Evolutionary conservation across 2,113 vertebrate species (phyloP).

Genomic region (Tapirus terrestris): DNA sequence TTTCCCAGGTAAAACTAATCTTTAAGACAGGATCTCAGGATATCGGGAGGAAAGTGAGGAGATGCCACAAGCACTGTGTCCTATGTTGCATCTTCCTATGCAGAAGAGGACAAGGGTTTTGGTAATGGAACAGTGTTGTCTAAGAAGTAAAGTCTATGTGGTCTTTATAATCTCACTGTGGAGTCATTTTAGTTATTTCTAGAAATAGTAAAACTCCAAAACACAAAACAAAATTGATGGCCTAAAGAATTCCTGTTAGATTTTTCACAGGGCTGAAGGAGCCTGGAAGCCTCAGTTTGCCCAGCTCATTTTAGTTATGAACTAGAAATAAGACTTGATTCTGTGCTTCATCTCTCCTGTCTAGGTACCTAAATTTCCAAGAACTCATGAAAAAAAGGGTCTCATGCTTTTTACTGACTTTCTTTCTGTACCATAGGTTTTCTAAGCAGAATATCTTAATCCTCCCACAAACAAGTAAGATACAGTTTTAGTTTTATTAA

Average conservation of each 20-base stretch:
- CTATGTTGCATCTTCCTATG: not conserved
- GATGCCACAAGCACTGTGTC: not conserved
- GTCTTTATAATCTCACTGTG: not conserved
- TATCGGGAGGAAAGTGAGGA: not conserved
- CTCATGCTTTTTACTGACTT: conserved; percentile 26
- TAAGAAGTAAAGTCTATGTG: not conserved
- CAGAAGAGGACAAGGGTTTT: not conserved
- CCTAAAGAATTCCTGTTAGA: not conserved
- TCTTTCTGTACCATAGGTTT: conserved; percentile 13
- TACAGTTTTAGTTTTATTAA: conserved; percentile 57
- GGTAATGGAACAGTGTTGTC: accelerated
- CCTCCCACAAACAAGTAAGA: conserved; percentile 55
- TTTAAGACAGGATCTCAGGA: not conserved
- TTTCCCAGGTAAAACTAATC: not conserved
- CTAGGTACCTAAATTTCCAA: not conserved
- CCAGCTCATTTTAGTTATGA: not conserved
- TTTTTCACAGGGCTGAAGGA: not conserved
- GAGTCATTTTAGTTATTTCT: not conserved
- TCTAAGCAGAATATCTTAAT: conserved; percentile 60
- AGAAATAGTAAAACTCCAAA: not conserved
- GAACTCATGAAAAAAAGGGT: conserved; percentile 30
- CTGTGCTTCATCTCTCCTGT: not conserved
- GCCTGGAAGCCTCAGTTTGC: not conserved
- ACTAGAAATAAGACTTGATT: not conserved
- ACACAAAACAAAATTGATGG: not conserved